phyloP scores from a whole-genome alignment of 2,888 invertebrate species.

The Pyrochroa serraticornis region DNA sequence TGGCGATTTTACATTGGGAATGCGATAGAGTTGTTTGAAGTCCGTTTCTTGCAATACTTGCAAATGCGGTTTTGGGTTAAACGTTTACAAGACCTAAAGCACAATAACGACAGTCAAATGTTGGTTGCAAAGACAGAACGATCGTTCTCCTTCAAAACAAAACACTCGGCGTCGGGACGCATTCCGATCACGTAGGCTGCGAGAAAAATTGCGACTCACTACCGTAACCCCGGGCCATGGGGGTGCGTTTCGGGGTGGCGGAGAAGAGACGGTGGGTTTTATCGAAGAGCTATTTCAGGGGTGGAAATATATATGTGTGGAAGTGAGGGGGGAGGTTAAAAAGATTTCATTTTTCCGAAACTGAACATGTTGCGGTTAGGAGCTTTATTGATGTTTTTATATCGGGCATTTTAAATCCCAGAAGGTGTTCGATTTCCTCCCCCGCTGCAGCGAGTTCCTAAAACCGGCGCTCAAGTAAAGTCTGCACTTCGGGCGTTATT shows the following conservation, averaged over 20 bases:
- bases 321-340: slow-evolving; percentile 51
- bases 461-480: too few species aligned
- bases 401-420: slow-evolving; percentile 50
- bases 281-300: slow-evolving; percentile 56
- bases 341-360: slow-evolving; percentile 58
- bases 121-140: slow-evolving; percentile 3
- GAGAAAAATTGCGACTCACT: slow-evolving; percentile 60
- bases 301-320: slow-evolving; percentile 53
- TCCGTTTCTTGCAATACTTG: too few species aligned
- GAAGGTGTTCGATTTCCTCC: slow-evolving; percentile 33
- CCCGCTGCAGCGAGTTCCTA: neutral
- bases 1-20: too few species aligned
- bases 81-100: too few species aligned
- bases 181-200: slow-evolving; percentile 59
- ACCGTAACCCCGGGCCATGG: slow-evolving; percentile 51
- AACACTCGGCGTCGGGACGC: slow-evolving; percentile 45
- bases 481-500: too few species aligned
- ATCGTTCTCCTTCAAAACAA: slow-evolving; percentile 51
- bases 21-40: too few species aligned
- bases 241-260: slow-evolving; percentile 31
- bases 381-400: slow-evolving; percentile 55
- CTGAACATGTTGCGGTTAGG: slow-evolving; percentile 56
- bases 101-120: neutral
- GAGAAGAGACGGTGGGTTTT: slow-evolving; percentile 42
- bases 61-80: too few species aligned